Evolutionary conservation across 2,113 vertebrate genomes (phyloP), one percentile per base, ranked within the genome.

Genomic region (Manacus vitellinus): DNA sequence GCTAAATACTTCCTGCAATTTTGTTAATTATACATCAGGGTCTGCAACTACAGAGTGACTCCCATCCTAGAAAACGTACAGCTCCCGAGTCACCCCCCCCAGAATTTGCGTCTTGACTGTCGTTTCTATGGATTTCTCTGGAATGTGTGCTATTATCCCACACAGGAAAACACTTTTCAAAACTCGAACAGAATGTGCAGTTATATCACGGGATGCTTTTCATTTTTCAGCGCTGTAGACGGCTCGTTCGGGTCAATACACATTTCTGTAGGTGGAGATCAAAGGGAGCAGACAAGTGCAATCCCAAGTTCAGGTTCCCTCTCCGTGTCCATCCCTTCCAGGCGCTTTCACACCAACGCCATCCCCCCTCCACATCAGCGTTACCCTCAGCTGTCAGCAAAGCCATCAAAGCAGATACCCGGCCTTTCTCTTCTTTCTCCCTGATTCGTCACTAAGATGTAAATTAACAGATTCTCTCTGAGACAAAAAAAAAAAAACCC

Each of bases 1-100:
- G 46, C 20, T 87, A 94, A 97, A 82, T 5, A 43, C 94, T 94
- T 97, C 92, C 94, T 94, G 82, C 54, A 55, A 90, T 97, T 94
- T 90, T 73, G 33, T 65, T 94, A 90, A 95, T 89, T 85, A 81
- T 11, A 84, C 4, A 3, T 66, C 90, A 47, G 49, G 51, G 51
- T 68, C 76, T 89, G 59, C 90, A 84, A 44, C 78, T 63, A n/a
- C 19, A 1, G 22, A 74, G 14, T 22, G 70, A 65, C 78, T 89
- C 83, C 85, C 73, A 86, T 30, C 68, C 68, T 35, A 35, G 73
- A 44, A 28, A 72, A 67, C 49, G 41, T 1, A 17, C 15, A 63
- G 61, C 44, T 91, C 83, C 44, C 51, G 14, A 43, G 43, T 49
- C 82, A 33, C 18, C 49, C 59, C 52, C 52, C 51, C 58, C 19